Percentiles rank a stretch among this genome's conserved stretches.
phyloP scores from a whole-genome alignment of 2,797 vertebrate genomes.

The Coranthus polyacanthus region DNA sequence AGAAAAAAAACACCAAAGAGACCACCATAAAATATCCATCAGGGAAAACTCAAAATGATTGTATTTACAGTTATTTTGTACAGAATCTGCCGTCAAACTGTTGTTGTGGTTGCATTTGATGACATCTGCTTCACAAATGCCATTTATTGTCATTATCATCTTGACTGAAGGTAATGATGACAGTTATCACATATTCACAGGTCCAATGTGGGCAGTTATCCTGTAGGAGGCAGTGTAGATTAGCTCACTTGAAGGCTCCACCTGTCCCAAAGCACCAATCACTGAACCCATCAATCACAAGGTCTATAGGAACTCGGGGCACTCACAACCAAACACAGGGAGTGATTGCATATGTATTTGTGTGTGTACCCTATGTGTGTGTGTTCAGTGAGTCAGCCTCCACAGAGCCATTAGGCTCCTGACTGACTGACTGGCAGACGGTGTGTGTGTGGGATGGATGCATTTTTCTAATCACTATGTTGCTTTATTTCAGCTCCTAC shows the following conservation, averaged over 20 bases:
- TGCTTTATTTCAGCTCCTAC: constrained; percentile 58
- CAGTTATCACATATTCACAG: constrained; percentile 36
- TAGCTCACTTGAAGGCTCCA: constrained; percentile 53
- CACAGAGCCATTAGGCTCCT: constrained; percentile 48
- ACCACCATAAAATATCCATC: not conserved
- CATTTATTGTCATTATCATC: constrained; percentile 55
- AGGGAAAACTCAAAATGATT: not conserved
- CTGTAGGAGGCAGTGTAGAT: constrained; percentile 80
- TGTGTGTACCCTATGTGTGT: constrained; percentile 23
- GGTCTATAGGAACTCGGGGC: constrained; percentile 39
- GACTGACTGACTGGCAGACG: constrained; percentile 21
- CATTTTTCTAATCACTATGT: constrained; percentile 61
- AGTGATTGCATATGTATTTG: constrained; percentile 41
- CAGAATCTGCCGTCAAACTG: constrained; percentile 25
- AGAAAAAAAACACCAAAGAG: constrained; percentile 13
- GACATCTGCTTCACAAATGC: constrained; percentile 43
- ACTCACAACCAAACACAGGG: constrained; percentile 28
- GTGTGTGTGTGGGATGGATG: constrained; percentile 63
- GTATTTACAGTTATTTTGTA: constrained; percentile 4
- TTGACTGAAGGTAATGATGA: constrained; percentile 38
- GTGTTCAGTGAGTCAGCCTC: constrained; percentile 30
- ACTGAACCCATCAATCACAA: constrained; percentile 67
- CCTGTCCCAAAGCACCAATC: constrained; percentile 56
- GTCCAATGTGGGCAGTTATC: constrained; percentile 57
- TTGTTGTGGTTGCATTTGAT: constrained; percentile 23